These are phyloP conservation scores for Melospiza melodia DNA, from an alignment of 2,113 vertebrate genomes.

Conservation along the genomic window DNA sequence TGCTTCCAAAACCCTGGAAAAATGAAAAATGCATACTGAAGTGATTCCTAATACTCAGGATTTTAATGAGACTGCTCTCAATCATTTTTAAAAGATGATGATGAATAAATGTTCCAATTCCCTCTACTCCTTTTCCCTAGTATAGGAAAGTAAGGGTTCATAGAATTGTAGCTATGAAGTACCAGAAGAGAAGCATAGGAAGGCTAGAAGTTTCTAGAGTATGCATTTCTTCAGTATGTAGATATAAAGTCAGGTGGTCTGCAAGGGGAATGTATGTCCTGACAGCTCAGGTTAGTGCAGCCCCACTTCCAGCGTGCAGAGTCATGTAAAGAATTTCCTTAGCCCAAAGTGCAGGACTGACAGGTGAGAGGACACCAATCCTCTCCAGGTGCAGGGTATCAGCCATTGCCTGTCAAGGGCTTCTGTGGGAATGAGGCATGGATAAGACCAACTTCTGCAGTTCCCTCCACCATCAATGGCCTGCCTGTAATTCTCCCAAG, in stretches of 20 bases:
- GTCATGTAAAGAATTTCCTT: not conserved
- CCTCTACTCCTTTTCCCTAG: slow-evolving; percentile 6
- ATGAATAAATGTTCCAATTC: slow-evolving; percentile 8
- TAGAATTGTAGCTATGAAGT: not conserved
- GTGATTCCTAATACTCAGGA: slow-evolving; percentile 34
- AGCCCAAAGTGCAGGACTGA: not conserved
- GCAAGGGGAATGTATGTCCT: not conserved
- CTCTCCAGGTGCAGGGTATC: not conserved
- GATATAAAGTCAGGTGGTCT: not conserved
- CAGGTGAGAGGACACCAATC: not conserved
- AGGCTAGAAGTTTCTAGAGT: not conserved
- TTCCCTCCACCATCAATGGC: not conserved
- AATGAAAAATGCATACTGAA: not conserved
- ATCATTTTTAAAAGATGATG: slow-evolving; percentile 2
- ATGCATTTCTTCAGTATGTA: not conserved
- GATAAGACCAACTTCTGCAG: not conserved
- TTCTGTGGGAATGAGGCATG: not conserved
- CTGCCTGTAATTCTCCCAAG: not conserved
- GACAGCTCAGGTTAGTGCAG: not conserved
- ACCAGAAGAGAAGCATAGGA: not conserved
- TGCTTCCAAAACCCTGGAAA: not conserved
- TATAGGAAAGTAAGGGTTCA: not conserved
- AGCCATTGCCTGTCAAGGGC: not conserved
- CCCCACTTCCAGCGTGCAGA: not conserved
- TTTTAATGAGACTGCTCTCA: slow-evolving; percentile 30